phyloP scores from a whole-genome alignment of 2,888 invertebrate species.

The Daptonema setosum region DNA sequence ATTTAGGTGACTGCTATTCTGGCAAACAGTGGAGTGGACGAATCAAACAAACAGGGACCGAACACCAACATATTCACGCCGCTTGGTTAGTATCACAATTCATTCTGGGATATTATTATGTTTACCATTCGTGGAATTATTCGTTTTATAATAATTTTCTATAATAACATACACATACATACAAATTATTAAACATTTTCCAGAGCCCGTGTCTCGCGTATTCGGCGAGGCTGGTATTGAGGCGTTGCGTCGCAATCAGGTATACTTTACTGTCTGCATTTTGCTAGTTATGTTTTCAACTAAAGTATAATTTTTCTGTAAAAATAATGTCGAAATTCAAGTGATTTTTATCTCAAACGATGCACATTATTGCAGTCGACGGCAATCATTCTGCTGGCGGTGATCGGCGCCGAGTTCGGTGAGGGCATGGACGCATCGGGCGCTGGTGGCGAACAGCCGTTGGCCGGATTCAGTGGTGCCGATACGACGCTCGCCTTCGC shows the following conservation, averaged over 20 bases:
- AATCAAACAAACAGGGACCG: background rate
- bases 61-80: background rate
- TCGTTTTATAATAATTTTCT: background rate
- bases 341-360: too few relatives aligned
- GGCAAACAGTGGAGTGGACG: background rate
- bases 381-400: conserved; percentile 80
- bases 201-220: background rate
- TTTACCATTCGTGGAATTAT: background rate
- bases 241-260: background rate
- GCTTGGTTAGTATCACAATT: background rate
- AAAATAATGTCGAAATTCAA: too few relatives aligned
- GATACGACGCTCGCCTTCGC: background rate
- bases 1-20: background rate
- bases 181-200: background rate
- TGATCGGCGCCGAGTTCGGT: conserved; percentile 93
- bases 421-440: conserved; percentile 48
- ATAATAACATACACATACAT: too few relatives aligned
- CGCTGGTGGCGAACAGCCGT: background rate
- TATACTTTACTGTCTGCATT: too few relatives aligned
- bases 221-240: background rate
- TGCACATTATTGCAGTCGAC: conserved; percentile 92
- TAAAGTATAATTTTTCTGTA: too few relatives aligned
- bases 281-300: too few relatives aligned
- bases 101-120: background rate
- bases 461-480: background rate